Evolutionary conservation across 2,113 vertebrate genomes (phyloP).

Genomic region (Sphaerodactylus townsendi): DNA sequence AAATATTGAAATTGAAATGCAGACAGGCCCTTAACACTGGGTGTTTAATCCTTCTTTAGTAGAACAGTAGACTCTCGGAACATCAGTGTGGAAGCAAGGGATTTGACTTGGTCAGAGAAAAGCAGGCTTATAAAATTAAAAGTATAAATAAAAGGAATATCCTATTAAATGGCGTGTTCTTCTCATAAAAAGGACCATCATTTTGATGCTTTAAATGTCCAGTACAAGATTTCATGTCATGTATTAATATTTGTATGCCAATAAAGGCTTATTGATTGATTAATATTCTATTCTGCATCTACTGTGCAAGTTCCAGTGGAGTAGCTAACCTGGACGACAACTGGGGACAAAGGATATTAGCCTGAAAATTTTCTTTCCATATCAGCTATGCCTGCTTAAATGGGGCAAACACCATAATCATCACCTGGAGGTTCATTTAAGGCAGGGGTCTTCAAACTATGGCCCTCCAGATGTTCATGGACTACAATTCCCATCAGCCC

Average conservation of each 20-base stretch:
- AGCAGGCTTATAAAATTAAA: too few relatives aligned
- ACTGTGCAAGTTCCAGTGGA: slow-evolving; percentile 9
- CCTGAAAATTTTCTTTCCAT: not conserved
- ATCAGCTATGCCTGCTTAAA: not conserved
- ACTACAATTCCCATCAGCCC: too few relatives aligned
- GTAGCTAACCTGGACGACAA: slow-evolving; percentile 17
- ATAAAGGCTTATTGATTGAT: too few relatives aligned
- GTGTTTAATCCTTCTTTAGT: not conserved
- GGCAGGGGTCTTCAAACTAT: too few relatives aligned
- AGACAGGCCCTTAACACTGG: not conserved
- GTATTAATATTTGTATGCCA: not conserved
- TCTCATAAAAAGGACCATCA: not conserved
- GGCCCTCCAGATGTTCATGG: too few relatives aligned
- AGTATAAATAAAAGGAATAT: not conserved
- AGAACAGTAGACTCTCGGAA: not conserved
- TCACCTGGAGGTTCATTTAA: too few relatives aligned
- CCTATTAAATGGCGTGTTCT: not conserved
- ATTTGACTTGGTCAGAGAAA: too few relatives aligned
- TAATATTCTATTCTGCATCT: not conserved
- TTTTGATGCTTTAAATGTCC: not conserved
- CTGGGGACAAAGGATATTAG: not conserved
- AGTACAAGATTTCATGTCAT: not conserved
- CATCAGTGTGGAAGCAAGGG: slow-evolving; percentile 1
- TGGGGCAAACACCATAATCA: not conserved
- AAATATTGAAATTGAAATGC: not conserved